These are phyloP conservation scores for Cephus spinipes DNA, from an alignment of 2,888 invertebrate species.

Conservation along the genomic window DNA sequence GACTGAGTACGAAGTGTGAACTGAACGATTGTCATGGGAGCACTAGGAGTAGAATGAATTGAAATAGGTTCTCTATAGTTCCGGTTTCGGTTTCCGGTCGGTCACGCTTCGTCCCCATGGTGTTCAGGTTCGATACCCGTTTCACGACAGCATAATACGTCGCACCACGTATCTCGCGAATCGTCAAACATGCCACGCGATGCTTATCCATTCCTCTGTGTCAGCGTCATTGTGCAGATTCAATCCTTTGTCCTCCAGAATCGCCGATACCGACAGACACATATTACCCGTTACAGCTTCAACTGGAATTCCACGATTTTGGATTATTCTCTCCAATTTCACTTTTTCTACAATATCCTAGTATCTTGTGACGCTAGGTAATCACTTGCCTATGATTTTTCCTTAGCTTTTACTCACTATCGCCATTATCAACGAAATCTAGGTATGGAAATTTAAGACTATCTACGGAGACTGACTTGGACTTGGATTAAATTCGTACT, in stretches of 20 bases:
- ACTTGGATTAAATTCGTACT: not conserved
- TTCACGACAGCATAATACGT: not conserved
- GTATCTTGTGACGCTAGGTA: not conserved
- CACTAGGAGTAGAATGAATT: slow-evolving; percentile 34
- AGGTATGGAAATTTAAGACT: not conserved
- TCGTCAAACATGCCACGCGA: not conserved
- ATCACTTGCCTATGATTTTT: not conserved
- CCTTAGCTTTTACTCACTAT: not conserved
- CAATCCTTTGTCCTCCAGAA: not conserved
- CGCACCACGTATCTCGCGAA: not conserved
- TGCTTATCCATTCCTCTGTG: not conserved
- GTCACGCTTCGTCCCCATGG: slow-evolving; percentile 35
- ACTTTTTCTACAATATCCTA: not conserved
- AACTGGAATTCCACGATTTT: not conserved
- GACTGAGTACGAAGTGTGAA: slow-evolving; percentile 38
- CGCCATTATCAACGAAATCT: not conserved
- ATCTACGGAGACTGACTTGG: not conserved
- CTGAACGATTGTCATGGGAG: slow-evolving; percentile 43
- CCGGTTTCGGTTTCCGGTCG: slow-evolving; percentile 54
- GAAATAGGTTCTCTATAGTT: slow-evolving; percentile 46
- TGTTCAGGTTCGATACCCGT: slow-evolving; percentile 36
- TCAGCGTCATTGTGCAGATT: not conserved
- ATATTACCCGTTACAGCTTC: not conserved
- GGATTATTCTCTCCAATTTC: not conserved
- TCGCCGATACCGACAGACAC: not conserved